phyloP scores from a whole-genome alignment of 2,113 vertebrate species.

The Ptyas mucosa region DNA sequence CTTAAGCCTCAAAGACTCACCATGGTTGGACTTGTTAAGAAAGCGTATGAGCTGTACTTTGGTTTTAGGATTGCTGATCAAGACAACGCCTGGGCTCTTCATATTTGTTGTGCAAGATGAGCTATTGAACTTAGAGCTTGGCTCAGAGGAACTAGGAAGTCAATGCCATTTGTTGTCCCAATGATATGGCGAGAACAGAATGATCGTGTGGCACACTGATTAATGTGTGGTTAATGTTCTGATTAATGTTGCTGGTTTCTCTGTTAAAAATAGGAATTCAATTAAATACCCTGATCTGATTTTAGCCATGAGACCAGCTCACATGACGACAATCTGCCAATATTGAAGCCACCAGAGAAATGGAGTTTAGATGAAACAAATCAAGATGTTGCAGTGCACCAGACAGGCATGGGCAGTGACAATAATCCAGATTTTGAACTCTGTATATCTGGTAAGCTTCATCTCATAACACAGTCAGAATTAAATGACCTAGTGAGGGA shows the following conservation, averaged over 20 bases:
- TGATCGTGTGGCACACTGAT: not conserved
- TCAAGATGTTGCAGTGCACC: not conserved
- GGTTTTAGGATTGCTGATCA: too few relatives aligned
- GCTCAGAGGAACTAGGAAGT: too few relatives aligned
- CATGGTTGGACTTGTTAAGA: too few relatives aligned
- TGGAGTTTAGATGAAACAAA: not conserved
- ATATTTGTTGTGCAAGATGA: too few relatives aligned
- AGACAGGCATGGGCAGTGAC: too few relatives aligned
- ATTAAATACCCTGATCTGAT: not conserved
- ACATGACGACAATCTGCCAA: not conserved
- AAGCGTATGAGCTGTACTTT: too few relatives aligned
- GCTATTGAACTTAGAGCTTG: too few relatives aligned
- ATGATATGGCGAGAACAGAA: not conserved
- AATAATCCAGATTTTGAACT: not conserved
- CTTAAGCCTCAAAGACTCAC: too few relatives aligned
- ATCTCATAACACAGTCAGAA: not conserved
- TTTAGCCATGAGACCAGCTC: not conserved
- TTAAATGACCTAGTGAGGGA: not conserved
- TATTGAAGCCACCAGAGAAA: not conserved
- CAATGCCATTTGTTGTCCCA: too few relatives aligned
- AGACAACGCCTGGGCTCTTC: too few relatives aligned
- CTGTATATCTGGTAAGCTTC: not conserved
- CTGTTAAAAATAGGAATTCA: not conserved
- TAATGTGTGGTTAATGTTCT: too few relatives aligned
- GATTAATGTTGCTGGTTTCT: not conserved